A percentile compares a stretch with the other conserved stretches of the same genome.
These are phyloP conservation scores for Erpetoichthys calabaricus DNA, from an alignment of 2,797 vertebrate genomes.

Conservation along the genomic window DNA sequence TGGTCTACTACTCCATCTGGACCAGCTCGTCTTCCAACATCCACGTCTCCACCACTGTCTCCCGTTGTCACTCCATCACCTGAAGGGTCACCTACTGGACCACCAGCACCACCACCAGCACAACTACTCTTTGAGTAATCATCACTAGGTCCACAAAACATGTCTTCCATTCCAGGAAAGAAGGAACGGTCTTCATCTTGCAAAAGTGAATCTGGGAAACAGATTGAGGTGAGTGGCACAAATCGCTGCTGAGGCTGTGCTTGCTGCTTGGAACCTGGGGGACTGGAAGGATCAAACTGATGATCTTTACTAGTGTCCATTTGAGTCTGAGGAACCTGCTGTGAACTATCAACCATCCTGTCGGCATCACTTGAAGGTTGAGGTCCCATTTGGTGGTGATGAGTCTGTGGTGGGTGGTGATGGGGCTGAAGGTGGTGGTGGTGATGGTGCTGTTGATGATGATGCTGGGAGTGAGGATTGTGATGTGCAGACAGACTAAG, in stretches of 20 bases:
- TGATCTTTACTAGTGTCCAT: constrained; percentile 66
- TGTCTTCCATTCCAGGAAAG: constrained; percentile 91
- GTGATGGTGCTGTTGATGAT: constrained; percentile 56
- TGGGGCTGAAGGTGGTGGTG: constrained; percentile 48
- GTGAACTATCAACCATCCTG: constrained; percentile 35
- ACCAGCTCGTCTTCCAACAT: no score
- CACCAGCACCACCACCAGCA: constrained; percentile 49
- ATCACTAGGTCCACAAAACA: constrained; percentile 67
- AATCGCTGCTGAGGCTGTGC: constrained; percentile 69
- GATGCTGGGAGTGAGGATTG: no score
- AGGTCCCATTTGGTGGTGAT: constrained; percentile 39
- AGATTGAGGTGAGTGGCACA: constrained; percentile 83
- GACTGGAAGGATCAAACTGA: constrained; percentile 55
- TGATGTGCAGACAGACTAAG: constrained; percentile 47
- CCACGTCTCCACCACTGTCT: no score
- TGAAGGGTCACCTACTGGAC: constrained; percentile 52
- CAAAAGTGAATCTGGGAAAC: constrained; percentile 81
- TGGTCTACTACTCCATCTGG: no score
- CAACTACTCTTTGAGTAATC: constrained; percentile 67
- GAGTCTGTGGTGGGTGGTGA: constrained; percentile 31
- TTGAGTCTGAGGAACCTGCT: constrained; percentile 47
- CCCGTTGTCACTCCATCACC: constrained; percentile 29
- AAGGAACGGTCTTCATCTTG: constrained; percentile 87
- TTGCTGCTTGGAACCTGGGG: constrained; percentile 39
- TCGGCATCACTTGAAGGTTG: constrained; percentile 36